Evolutionary conservation across 2,113 vertebrate genomes (phyloP), one percentile per base, ranked within the genome.

Genomic region (Mola mola): DNA sequence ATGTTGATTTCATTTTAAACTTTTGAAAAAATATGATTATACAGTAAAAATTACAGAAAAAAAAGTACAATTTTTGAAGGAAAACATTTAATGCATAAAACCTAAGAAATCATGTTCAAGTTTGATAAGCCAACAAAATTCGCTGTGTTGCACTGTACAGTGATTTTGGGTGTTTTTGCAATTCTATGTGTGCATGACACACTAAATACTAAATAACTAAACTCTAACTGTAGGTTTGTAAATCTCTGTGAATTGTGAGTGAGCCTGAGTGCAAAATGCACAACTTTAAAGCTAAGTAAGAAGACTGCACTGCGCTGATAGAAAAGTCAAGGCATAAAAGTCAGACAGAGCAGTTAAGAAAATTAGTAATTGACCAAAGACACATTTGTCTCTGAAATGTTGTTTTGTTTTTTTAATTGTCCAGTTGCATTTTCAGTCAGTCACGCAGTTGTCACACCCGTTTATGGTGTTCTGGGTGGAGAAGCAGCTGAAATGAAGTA

Each of bases 401-500:
- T 33, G 16, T 13, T 29, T n/a, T 52, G 20, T 38, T 37, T 58
- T 48, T 43, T 20, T 37, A 34, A n/a, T 28, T 22, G 28, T 51
- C 31, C 5, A 24, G 13, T 50, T 57, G 28, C 42, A 28, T 66
- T 67, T 42, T 46, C 25, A 31, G 58, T 53, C 47, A 60, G 49
- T 62, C 51, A 60, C 17, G 9, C 34, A 15, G 29, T 26, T 50
- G 65, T 63, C 20, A 34, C 66, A 29, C 50, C 41, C 21, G n/a
- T 19, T 58, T 34, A 53, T 20, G 50, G 53, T 66, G 33, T 56
- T 50, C 48, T 61, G 31, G 8, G 44, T 8, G 11, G 47, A 61
- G 68, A 62, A 61, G 42, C 21, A 28, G 48, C 60, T 79, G 64
- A 83, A 79, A 61, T 71, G 24, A 68, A 71, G 68, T 57, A 55